These are phyloP conservation scores for Sycophila sp. DNA, from an alignment of 1,140 invertebrate species.

Conservation along the genomic window DNA sequence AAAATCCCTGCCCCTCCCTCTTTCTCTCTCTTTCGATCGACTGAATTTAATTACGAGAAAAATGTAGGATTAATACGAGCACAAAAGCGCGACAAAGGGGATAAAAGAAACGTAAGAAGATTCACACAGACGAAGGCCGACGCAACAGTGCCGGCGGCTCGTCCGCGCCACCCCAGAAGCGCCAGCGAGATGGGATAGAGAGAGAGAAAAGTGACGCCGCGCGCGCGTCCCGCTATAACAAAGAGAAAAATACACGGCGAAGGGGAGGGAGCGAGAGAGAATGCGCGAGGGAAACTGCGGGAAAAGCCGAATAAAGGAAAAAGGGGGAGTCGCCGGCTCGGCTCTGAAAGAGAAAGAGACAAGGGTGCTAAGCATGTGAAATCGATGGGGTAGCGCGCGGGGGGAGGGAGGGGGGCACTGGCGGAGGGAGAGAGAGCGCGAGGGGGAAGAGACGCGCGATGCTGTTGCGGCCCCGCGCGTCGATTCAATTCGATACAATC, in stretches of 20 bases:
- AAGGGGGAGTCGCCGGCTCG: not conserved
- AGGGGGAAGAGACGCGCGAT: constrained; percentile 36
- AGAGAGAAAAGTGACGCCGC: not conserved
- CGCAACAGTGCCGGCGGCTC: not conserved
- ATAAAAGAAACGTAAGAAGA: constrained; percentile 28
- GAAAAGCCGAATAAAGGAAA: constrained; percentile 37
- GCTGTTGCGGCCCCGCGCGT: constrained; percentile 40
- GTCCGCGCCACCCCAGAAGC: not conserved
- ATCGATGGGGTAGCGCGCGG: constrained; percentile 26
- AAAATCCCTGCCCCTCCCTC: not conserved
- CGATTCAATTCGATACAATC: constrained; percentile 57
- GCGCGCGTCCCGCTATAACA: constrained; percentile 2
- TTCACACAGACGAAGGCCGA: constrained; percentile 23
- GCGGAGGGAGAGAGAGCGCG: not conserved
- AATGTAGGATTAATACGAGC: constrained; percentile 7
- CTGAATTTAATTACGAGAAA: constrained; percentile 19
- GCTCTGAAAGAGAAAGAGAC: constrained; percentile 8
- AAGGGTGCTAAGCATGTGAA: constrained; percentile 35
- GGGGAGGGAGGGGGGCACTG: constrained; percentile 10
- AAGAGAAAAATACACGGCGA: constrained; percentile 26
- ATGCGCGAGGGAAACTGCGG: constrained; percentile 25
- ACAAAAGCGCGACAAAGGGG: constrained; percentile 30
- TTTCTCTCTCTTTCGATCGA: too few species aligned
- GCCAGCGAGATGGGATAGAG: not conserved
- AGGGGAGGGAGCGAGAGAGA: not conserved